A percentile compares a stretch with the other conserved stretches of the same genome.
phyloP scores from a whole-genome alignment of 2,888 invertebrate genomes.

The Drosophila heteroneura region DNA sequence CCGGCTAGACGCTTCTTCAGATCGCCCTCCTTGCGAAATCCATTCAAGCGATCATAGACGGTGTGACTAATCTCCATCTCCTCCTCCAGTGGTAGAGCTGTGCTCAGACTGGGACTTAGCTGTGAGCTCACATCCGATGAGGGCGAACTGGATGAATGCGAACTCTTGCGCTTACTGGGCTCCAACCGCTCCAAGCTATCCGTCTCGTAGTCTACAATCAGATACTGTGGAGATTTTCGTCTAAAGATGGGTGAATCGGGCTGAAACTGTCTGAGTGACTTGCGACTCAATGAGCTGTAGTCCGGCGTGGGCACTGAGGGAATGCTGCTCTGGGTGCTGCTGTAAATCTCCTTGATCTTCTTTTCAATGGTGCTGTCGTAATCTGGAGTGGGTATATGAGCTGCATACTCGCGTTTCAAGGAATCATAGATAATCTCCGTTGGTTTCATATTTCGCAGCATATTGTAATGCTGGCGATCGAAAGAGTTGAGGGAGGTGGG shows the following conservation, averaged over 20 bases:
- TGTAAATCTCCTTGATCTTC: conserved; percentile 84
- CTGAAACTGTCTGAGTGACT: conserved; percentile 83
- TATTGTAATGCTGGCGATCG: conserved; percentile 83
- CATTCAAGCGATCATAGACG: conserved; percentile 87
- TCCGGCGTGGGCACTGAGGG: conserved; percentile 85
- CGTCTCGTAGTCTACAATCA: conserved; percentile 89
- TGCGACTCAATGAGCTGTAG: conserved; percentile 85
- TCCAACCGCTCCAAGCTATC: conserved; percentile 90
- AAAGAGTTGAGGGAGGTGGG: conserved; percentile 81
- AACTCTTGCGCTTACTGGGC: conserved; percentile 85
- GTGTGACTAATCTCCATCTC: conserved; percentile 92
- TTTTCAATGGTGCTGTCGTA: conserved; percentile 85
- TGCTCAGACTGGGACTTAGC: conserved; percentile 90
- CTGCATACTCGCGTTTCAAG: conserved; percentile 85
- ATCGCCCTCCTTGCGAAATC: conserved; percentile 84
- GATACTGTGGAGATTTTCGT: conserved; percentile 84
- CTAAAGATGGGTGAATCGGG: conserved; percentile 85
- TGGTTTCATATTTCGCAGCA: conserved; percentile 85
- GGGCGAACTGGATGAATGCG: conserved; percentile 86
- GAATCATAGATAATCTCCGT: conserved; percentile 89
- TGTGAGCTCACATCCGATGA: conserved; percentile 88
- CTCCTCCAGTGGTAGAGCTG: conserved; percentile 91
- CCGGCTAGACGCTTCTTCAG: conserved; percentile 76
- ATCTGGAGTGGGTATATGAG: conserved; percentile 85
- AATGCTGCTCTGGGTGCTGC: conserved; percentile 82